Percentiles rank a stretch among this genome's conserved stretches.
phyloP scores from a whole-genome alignment of 2,113 vertebrate genomes.

The Rhagologus leucostigma region DNA sequence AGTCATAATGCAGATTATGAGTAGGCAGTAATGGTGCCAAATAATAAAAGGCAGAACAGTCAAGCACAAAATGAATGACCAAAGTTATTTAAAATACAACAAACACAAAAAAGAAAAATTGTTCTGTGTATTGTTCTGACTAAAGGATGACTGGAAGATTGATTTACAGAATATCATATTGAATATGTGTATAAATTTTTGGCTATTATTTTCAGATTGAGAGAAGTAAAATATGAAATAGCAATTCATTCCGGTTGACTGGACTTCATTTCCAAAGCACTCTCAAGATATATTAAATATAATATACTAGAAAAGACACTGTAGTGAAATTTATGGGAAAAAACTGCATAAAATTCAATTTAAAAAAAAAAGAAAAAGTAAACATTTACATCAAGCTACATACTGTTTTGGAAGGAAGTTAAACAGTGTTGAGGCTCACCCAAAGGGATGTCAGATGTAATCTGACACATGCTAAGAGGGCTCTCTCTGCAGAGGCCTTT shows the following conservation, averaged over 20 bases:
- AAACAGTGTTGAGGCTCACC: neutral
- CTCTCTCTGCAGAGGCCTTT: neutral
- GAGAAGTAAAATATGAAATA: neutral
- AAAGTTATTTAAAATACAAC: neutral
- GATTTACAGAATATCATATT: neutral
- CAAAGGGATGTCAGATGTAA: conserved; percentile 36
- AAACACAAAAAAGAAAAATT: neutral
- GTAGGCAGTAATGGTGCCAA: neutral
- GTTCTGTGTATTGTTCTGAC: neutral
- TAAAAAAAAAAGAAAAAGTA: neutral
- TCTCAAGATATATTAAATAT: neutral
- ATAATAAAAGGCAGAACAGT: neutral
- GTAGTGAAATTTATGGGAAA: neutral
- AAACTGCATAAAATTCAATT: neutral
- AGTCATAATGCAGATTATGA: neutral
- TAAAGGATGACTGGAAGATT: neutral
- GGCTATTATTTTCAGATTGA: neutral
- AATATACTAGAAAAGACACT: neutral
- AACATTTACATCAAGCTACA: neutral
- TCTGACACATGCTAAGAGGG: conserved; percentile 17
- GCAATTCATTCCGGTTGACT: neutral
- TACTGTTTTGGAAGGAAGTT: conserved; percentile 36
- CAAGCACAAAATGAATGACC: neutral
- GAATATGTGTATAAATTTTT: neutral
- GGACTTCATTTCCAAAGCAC: neutral